Conservation (phyloP, 2,797 vertebrate species). For the Neosilurus hyrtlii region DNA sequence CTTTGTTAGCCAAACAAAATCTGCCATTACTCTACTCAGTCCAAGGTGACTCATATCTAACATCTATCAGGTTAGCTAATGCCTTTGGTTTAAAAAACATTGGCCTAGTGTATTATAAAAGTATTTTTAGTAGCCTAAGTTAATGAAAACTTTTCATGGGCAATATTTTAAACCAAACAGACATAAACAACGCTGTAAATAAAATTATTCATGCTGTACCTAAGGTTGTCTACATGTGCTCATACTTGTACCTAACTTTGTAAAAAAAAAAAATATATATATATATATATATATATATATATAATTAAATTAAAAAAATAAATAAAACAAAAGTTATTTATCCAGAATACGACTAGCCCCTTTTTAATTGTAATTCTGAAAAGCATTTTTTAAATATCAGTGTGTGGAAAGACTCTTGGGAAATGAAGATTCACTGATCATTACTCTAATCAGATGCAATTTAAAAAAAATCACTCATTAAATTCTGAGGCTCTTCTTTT, state of each 20-base stretch:
- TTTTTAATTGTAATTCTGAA: background rate
- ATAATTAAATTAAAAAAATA: too few relatives aligned
- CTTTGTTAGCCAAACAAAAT: background rate
- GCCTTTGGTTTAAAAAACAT: background rate
- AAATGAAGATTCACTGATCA: background rate
- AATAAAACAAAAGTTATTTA: background rate
- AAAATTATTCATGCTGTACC: background rate
- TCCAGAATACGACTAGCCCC: background rate
- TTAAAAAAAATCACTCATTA: background rate
- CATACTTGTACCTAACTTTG: background rate
- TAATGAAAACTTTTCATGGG: background rate
- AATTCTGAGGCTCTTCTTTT: slow-evolving; percentile 21
- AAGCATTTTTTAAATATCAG: background rate
- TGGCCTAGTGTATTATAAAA: background rate
- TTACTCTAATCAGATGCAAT: slow-evolving; percentile 2
- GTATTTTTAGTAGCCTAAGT: background rate
- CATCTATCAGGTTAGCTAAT: background rate
- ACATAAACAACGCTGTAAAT: too few relatives aligned
- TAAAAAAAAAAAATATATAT: background rate
- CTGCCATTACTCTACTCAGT: background rate
- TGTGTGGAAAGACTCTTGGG: background rate
- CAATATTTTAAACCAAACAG: background rate
- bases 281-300: too few relatives aligned
- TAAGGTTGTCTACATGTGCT: background rate
- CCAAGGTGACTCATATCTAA: background rate